These are phyloP conservation scores for Geopemphigus sp. DNA, from an alignment of 1,140 invertebrate genomes.

Conservation along the genomic window DNA sequence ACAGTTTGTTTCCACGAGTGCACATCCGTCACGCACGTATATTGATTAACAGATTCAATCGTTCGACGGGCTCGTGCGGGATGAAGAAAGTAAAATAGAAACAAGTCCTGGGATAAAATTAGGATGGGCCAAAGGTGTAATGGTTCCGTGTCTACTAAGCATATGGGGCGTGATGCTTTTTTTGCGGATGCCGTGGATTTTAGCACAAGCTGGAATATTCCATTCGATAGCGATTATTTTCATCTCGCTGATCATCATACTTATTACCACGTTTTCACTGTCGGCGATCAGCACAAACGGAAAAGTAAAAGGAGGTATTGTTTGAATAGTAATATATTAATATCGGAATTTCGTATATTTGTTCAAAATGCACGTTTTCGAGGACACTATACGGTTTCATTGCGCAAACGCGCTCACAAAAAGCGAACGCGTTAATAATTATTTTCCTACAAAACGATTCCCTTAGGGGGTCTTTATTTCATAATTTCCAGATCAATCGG, in stretches of 20 bases:
- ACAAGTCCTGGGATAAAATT: conserved; percentile 56
- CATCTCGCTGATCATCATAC: conserved; percentile 85
- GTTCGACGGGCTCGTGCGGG: background rate
- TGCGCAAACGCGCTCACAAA: too few species aligned
- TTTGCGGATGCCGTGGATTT: conserved; percentile 80
- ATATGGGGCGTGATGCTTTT: conserved; percentile 89
- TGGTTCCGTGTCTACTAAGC: conserved; percentile 80
- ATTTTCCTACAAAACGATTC: background rate
- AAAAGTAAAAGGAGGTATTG: conserved; percentile 93
- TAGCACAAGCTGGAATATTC: conserved; percentile 75
- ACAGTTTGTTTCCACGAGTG: too few species aligned
- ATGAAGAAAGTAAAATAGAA: conserved; percentile 50
- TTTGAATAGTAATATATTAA: too few species aligned
- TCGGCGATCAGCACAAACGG: conserved; percentile 98
- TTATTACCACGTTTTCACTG: conserved; percentile 93
- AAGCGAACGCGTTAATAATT: too few species aligned
- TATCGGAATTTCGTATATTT: too few species aligned
- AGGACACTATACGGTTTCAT: too few species aligned
- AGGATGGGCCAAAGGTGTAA: conserved; percentile 79
- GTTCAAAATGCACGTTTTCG: too few species aligned
- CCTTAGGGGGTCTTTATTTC: conserved; percentile 78
- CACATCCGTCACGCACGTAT: background rate
- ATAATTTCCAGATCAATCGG: conserved; percentile 98
- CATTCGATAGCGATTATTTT: conserved; percentile 76
- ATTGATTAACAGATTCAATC: conserved; percentile 10